Percentiles rank a stretch among this genome's conserved stretches.
Evolutionary conservation across 2,797 vertebrate species (phyloP).

Genomic region (Setipinna tenuifilis): DNA sequence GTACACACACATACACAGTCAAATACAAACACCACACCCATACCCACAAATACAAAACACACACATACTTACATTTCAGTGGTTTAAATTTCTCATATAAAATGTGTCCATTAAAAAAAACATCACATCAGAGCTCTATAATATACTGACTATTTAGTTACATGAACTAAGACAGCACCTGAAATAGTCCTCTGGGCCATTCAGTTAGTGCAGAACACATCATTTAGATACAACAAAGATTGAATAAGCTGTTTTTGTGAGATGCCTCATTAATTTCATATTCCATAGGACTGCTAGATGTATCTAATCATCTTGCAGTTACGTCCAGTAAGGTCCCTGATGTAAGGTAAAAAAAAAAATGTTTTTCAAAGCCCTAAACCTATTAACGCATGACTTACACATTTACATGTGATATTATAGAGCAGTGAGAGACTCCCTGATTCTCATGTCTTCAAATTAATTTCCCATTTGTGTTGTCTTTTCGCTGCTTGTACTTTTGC

Average conservation of each 20-base stretch:
- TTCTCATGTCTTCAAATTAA: neutral
- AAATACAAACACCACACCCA: too few species aligned
- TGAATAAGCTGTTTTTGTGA: neutral
- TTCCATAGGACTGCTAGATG: neutral
- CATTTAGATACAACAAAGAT: neutral
- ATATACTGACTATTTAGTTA: neutral
- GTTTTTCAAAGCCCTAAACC: neutral
- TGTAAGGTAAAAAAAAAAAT: neutral
- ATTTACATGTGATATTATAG: neutral
- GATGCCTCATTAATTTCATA: neutral
- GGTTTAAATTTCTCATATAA: too few species aligned
- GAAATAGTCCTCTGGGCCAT: neutral
- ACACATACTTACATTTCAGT: too few species aligned
- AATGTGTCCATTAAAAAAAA: too few species aligned
- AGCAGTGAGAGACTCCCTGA: neutral
- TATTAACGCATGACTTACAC: neutral
- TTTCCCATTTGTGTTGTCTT: conserved; percentile 8
- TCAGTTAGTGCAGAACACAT: neutral
- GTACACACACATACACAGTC: too few species aligned
- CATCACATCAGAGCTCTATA: too few species aligned
- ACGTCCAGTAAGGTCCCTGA: neutral
- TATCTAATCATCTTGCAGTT: neutral
- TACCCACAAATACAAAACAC: too few species aligned
- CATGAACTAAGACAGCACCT: neutral
- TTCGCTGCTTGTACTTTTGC: neutral